These are phyloP conservation scores for Poecilia latipinna DNA, from an alignment of 2,113 vertebrate species.

Conservation along the genomic window DNA sequence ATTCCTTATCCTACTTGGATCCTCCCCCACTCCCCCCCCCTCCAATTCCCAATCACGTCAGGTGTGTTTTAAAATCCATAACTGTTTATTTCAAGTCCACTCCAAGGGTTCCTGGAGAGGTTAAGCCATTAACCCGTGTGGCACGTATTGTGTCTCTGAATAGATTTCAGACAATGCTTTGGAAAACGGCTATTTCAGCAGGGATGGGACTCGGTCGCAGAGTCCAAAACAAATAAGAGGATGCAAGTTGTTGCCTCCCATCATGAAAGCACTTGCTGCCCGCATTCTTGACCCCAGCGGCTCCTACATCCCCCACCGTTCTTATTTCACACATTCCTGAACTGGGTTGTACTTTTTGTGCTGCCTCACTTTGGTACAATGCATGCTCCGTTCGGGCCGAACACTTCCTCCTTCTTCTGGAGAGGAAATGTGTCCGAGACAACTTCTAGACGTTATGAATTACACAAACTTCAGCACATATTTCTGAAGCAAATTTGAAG, in stretches of 20 bases:
- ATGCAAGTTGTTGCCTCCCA: slow-evolving; percentile 49
- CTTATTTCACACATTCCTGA: slow-evolving; percentile 55
- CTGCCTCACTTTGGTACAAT: background rate
- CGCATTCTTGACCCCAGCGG: slow-evolving; percentile 61
- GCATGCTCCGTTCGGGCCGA: slow-evolving; percentile 10
- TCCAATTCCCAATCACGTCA: background rate
- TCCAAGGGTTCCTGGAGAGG: slow-evolving; percentile 4
- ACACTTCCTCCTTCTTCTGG: slow-evolving; percentile 4
- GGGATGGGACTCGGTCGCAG: slow-evolving; percentile 21
- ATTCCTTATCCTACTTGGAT: background rate
- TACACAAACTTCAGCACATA: slow-evolving; percentile 7
- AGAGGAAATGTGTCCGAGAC: background rate
- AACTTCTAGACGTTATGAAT: background rate
- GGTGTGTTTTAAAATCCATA: background rate
- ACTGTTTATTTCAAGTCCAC: slow-evolving; percentile 17
- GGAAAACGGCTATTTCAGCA: slow-evolving; percentile 42
- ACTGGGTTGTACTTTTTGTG: slow-evolving; percentile 44
- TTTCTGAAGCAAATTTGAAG: background rate
- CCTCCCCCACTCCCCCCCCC: no score
- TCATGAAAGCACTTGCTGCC: slow-evolving; percentile 54
- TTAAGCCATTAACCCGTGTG: slow-evolving; percentile 32
- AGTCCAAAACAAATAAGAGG: slow-evolving; percentile 66
- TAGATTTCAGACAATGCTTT: slow-evolving; percentile 25
- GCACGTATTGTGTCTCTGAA: slow-evolving; percentile 18
- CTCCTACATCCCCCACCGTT: slow-evolving; percentile 46